Percentiles rank a stretch among this genome's conserved stretches.
These are phyloP conservation scores for Teinopalpus imperialis DNA, from an alignment of 2,888 invertebrate genomes.

Conservation along the genomic window DNA sequence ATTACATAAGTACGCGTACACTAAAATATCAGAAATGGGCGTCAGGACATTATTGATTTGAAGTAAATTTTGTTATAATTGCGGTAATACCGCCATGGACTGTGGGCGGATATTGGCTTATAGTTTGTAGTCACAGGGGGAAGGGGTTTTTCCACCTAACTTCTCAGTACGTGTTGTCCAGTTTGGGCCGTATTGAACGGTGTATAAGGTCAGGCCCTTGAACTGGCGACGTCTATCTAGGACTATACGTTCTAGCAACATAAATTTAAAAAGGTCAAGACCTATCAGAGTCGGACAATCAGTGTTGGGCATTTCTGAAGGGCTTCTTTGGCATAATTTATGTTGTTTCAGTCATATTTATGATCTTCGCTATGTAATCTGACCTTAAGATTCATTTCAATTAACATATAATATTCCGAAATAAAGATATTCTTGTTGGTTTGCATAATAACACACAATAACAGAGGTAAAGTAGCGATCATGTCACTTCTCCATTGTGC, in stretches of 20 bases:
- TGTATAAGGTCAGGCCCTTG: constrained; percentile 94
- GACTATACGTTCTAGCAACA: constrained; percentile 41
- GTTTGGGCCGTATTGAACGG: constrained; percentile 88
- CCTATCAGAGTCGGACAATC: constrained; percentile 43
- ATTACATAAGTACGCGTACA: too few relatives aligned
- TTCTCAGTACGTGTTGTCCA: constrained; percentile 37
- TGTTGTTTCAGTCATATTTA: constrained; percentile 23
- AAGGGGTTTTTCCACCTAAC: constrained; percentile 4
- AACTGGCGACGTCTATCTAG: constrained; percentile 81
- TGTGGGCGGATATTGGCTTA: constrained; percentile 2
- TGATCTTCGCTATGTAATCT: too few relatives aligned
- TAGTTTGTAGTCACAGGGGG: constrained; percentile 5
- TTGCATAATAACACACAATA: too few relatives aligned
- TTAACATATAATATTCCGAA: too few relatives aligned
- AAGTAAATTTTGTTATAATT: constrained; percentile 18
- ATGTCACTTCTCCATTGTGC: too few relatives aligned
- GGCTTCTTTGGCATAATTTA: too few relatives aligned
- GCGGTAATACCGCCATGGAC: constrained; percentile 1
- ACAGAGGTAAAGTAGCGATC: too few relatives aligned
- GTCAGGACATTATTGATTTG: constrained; percentile 10
- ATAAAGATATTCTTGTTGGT: too few relatives aligned
- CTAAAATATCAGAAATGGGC: background rate
- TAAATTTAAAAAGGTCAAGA: constrained; percentile 47
- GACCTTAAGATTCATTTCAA: too few relatives aligned
- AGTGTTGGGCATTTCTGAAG: constrained; percentile 28